Evolutionary conservation across 2,888 invertebrate species (phyloP).

Genomic region (Philopedon plagiatum): DNA sequence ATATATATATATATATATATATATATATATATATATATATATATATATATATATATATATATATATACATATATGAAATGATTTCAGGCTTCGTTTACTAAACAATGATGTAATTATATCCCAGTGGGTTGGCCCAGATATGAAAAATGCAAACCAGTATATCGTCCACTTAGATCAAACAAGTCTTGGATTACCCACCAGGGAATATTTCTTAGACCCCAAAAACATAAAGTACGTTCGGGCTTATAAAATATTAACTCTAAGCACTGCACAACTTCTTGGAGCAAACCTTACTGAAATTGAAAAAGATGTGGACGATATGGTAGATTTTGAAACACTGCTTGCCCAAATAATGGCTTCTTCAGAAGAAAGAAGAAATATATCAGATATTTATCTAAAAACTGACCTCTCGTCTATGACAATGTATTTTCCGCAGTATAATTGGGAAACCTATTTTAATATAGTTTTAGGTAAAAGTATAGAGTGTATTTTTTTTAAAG

Average conservation of each 20-base stretch:
- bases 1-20: not conserved
- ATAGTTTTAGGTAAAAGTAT: constrained; percentile 75
- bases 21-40: not conserved
- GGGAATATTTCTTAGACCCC: constrained; percentile 82
- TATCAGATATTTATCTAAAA: constrained; percentile 86
- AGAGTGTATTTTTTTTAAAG: too few species aligned
- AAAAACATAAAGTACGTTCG: constrained; percentile 77
- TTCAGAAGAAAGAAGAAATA: constrained; percentile 85
- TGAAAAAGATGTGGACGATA: constrained; percentile 71
- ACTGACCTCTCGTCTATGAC: constrained; percentile 82
- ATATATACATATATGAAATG: not conserved
- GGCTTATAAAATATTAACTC: constrained; percentile 86
- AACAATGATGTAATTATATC: constrained; percentile 90
- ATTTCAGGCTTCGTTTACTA: constrained; percentile 75
- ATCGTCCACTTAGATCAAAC: constrained; percentile 94
- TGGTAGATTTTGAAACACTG: constrained; percentile 85
- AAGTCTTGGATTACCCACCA: constrained; percentile 81
- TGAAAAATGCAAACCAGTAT: constrained; percentile 92
- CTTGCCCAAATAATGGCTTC: constrained; percentile 83
- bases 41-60: not conserved
- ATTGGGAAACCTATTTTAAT: constrained; percentile 81
- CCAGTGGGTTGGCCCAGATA: constrained; percentile 89
- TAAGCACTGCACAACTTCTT: constrained; percentile 79
- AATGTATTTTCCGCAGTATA: constrained; percentile 77
- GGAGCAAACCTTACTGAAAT: constrained; percentile 79